Conservation (phyloP, 37 sponge, comb jelly and placozoan genomes). For the Bolinopsis microptera region DNA sequence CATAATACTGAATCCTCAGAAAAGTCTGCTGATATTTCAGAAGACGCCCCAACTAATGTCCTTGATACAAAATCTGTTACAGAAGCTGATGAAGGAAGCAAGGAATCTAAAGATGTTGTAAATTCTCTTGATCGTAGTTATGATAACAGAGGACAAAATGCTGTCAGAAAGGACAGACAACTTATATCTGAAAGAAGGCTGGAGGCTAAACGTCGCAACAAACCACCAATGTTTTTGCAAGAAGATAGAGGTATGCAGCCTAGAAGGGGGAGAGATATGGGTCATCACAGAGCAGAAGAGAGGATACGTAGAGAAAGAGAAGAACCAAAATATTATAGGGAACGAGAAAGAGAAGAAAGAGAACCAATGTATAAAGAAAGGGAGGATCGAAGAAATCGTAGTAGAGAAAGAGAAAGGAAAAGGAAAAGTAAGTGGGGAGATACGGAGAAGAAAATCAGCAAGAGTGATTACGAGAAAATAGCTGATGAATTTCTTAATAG, state of each 20-base stretch:
- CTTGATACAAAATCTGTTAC: neutral
- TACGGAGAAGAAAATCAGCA: neutral
- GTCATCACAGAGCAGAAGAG: neutral
- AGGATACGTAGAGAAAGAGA: neutral
- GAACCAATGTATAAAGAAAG: neutral
- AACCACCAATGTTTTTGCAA: neutral
- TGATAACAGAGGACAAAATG: neutral
- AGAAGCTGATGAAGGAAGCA: neutral
- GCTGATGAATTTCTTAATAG: slow-evolving; percentile 28
- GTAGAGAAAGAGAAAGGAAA: neutral
- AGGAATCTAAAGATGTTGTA: neutral
- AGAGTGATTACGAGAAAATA: slow-evolving; percentile 7
- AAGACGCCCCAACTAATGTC: neutral
- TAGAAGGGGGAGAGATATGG: neutral
- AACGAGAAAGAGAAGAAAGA: neutral
- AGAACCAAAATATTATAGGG: neutral
- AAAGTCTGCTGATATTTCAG: neutral
- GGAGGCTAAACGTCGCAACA: neutral
- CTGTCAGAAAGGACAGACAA: neutral
- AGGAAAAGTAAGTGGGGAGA: slow-evolving; percentile 30
- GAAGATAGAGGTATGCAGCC: neutral
- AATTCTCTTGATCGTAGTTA: neutral
- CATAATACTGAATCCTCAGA: neutral
- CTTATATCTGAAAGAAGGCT: neutral
- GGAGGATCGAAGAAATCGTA: neutral